A percentile compares a stretch with the other conserved stretches of the same genome.
These are phyloP conservation scores for Perdita meconis DNA, from an alignment of 2,888 invertebrate genomes.

Conservation along the genomic window DNA sequence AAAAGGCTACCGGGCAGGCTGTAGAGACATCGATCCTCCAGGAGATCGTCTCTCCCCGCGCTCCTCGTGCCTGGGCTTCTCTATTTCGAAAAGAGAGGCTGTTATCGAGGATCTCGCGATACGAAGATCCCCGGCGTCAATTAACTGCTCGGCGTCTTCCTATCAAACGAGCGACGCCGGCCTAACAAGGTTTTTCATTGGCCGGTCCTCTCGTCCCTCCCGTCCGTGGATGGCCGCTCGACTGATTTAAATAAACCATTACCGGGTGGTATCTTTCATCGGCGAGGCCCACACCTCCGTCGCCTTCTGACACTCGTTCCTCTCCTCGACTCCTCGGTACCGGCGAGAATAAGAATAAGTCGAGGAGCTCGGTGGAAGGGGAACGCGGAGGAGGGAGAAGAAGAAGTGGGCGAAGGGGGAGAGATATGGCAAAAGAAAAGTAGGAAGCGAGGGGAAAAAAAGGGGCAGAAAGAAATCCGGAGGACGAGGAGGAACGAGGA, in stretches of 20 bases:
- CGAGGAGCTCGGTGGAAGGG: neutral
- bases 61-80: neutral
- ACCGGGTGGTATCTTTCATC: slow-evolving; percentile 78
- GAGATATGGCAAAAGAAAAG: neutral
- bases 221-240: slow-evolving; percentile 54
- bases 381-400: neutral
- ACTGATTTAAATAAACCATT: slow-evolving; percentile 79
- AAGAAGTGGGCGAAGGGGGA: neutral
- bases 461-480: neutral
- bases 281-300: slow-evolving; percentile 73
- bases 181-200: slow-evolving; percentile 75
- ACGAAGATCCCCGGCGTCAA: slow-evolving; percentile 65
- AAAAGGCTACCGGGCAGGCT: slow-evolving; percentile 15
- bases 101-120: slow-evolving; percentile 61
- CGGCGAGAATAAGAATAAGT: slow-evolving; percentile 42
- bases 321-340: slow-evolving; percentile 24
- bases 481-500: neutral
- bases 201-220: slow-evolving; percentile 39
- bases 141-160: slow-evolving; percentile 68
- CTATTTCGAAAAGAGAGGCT: slow-evolving; percentile 5
- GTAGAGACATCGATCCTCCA: slow-evolving; percentile 19
- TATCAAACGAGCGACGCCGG: slow-evolving; percentile 70
- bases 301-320: slow-evolving; percentile 72
- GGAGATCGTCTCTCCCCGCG: neutral
- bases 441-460: slow-evolving; percentile 16